These are phyloP conservation scores for Caerostris extrusa DNA, from an alignment of 1,140 invertebrate species.

Conservation along the genomic window DNA sequence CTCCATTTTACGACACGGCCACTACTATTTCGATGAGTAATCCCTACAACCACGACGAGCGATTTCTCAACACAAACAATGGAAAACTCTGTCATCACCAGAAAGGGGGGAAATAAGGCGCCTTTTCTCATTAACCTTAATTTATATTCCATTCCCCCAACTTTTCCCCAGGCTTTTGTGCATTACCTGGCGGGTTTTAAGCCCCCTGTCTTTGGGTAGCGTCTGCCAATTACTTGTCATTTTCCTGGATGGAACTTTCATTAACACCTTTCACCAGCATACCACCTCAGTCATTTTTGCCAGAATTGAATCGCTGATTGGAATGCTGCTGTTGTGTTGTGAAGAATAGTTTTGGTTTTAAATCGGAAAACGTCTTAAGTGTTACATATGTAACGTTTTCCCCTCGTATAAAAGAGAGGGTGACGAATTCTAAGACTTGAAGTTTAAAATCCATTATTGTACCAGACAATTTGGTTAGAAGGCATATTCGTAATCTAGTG, in stretches of 20 bases:
- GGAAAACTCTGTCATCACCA: background rate
- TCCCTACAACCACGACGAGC: background rate
- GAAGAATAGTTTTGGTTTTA: background rate
- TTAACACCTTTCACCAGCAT: constrained; percentile 21
- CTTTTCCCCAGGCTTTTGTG: background rate
- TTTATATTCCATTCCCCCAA: constrained; percentile 39
- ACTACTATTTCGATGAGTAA: background rate
- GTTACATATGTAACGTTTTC: background rate
- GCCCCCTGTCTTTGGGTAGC: background rate
- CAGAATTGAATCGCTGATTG: background rate
- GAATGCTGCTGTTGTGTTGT: background rate
- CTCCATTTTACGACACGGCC: background rate
- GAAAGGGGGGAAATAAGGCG: background rate
- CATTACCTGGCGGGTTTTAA: constrained; percentile 12
- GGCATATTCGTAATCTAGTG: too few species aligned
- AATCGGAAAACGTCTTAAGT: background rate
- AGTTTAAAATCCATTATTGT: background rate
- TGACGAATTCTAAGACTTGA: background rate
- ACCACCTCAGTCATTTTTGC: background rate
- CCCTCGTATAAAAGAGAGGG: background rate
- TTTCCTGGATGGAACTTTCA: background rate
- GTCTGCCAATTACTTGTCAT: constrained; percentile 59
- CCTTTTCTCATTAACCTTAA: constrained; percentile 52
- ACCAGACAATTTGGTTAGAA: too few species aligned
- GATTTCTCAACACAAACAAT: background rate